Percentiles rank a stretch among this genome's conserved stretches.
phyloP scores from a whole-genome alignment of 2,797 vertebrate genomes.

The Platalea minor region DNA sequence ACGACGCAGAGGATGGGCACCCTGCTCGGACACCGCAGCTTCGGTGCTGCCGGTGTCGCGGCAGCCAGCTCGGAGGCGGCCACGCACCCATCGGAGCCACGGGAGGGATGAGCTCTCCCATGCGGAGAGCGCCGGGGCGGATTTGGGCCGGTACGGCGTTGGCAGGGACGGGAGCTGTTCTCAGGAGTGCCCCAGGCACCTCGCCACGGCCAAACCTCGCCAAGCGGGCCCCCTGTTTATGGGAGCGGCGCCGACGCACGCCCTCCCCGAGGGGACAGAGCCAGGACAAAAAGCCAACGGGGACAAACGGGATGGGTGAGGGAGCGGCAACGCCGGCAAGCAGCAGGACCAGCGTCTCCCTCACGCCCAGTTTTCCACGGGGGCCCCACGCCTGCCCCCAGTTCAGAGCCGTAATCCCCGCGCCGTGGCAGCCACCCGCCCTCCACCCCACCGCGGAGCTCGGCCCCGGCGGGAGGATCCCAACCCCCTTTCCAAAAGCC shows the following conservation, averaged over 20 bases:
- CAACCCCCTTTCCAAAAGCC: neutral
- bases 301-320: neutral
- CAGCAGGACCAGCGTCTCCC: neutral
- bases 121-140: neutral
- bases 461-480: neutral
- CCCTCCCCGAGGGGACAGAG: neutral
- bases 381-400: rapidly evolving
- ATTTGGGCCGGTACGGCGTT: neutral
- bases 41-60: neutral
- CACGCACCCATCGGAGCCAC: rapidly evolving
- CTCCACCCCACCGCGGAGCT: rapidly evolving
- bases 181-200: neutral
- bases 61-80: neutral
- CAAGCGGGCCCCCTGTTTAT: rapidly evolving
- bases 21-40: neutral
- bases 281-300: neutral
- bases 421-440: neutral
- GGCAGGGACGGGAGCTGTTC: neutral
- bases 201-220: neutral
- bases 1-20: neutral
- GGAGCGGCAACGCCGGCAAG: neutral
- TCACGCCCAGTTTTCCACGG: rapidly evolving
- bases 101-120: neutral
- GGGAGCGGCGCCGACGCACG: rapidly evolving
- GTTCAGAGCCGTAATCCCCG: neutral